Conservation (phyloP, 2,113 vertebrate genomes). For the Formicarius rufipectus region DNA sequence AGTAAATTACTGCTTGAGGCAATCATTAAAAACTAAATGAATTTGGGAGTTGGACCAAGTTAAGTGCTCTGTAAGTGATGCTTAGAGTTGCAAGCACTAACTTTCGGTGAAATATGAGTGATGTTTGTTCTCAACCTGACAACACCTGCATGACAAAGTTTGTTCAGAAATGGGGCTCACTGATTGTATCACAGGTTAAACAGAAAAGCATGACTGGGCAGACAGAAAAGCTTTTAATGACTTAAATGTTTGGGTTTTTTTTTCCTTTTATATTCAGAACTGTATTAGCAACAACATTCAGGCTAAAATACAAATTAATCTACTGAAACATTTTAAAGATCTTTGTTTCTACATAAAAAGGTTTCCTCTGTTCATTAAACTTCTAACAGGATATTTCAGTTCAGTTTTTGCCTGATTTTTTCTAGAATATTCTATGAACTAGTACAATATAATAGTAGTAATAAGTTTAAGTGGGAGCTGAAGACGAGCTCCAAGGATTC, state of each 20-base stretch:
- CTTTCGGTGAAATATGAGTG: not conserved
- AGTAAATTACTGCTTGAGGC: not conserved
- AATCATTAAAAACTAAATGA: not conserved
- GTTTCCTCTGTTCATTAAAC: not conserved
- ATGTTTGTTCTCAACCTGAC: not conserved
- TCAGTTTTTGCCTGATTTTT: not conserved
- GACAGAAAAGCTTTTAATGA: not conserved
- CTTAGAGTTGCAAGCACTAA: not conserved
- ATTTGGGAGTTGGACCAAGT: not conserved
- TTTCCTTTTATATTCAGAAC: not conserved
- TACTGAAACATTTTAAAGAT: not conserved
- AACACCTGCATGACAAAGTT: accelerated
- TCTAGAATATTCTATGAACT: not conserved
- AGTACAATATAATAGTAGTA: not conserved
- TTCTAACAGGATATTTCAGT: not conserved
- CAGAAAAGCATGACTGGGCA: not conserved
- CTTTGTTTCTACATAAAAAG: not conserved
- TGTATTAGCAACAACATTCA: not conserved
- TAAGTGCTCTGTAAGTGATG: not conserved
- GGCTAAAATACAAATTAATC: not conserved
- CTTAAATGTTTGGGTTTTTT: not conserved
- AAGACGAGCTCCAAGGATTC: not conserved
- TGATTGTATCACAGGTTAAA: not conserved
- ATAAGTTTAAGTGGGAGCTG: not conserved
- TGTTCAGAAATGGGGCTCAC: not conserved